Conservation (phyloP, 2,888 invertebrate genomes). For the Andrena fulva region DNA sequence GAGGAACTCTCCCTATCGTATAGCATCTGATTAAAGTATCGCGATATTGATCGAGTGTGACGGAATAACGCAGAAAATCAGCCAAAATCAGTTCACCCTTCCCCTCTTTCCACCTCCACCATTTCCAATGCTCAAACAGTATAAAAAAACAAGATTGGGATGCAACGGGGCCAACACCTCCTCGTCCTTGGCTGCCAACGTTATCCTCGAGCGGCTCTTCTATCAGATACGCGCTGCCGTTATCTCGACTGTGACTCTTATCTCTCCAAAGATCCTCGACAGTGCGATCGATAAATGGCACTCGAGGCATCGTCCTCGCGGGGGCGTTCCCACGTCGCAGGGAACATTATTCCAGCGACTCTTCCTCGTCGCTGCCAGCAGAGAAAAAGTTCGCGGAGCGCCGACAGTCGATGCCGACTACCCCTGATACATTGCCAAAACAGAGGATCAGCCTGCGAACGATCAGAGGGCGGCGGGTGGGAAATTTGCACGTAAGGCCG, state of each 20-base stretch:
- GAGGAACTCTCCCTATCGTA: no score
- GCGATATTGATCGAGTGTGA: no score
- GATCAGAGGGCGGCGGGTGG: not conserved
- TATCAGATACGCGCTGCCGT: not conserved
- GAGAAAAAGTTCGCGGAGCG: not conserved
- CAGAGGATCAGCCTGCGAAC: not conserved
- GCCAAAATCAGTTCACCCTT: no score
- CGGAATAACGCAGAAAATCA: no score
- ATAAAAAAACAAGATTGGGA: not conserved
- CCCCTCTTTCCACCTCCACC: no score
- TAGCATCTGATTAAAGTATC: no score
- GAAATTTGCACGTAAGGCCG: not conserved
- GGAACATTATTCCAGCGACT: not conserved
- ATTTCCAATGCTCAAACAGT: no score
- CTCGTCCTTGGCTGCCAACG: slow-evolving; percentile 6
- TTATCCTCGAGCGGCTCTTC: not conserved
- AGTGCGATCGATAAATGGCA: slow-evolving; percentile 18
- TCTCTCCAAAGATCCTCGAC: not conserved
- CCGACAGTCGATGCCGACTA: not conserved
- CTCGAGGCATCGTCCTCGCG: not conserved
- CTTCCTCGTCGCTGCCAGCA: not conserved
- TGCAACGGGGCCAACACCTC: not conserved
- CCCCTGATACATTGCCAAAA: not conserved
- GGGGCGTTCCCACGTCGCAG: not conserved
- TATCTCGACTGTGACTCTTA: slow-evolving; percentile 14